Evolutionary conservation across 1,140 invertebrate genomes (phyloP).

Genomic region (Tetramorium alpestre): DNA sequence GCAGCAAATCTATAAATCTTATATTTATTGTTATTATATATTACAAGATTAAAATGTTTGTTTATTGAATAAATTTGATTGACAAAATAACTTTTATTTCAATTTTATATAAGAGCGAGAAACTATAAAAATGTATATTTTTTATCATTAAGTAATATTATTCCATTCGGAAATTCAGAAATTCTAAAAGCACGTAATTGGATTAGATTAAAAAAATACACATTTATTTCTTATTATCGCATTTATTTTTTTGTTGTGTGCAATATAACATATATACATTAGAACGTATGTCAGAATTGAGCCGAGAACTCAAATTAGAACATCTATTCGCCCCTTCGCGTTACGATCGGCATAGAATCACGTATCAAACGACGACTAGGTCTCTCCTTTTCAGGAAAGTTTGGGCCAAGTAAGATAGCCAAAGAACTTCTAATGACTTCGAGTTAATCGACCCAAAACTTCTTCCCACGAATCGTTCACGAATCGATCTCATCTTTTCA

Average conservation of each 20-base stretch:
- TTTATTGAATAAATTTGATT: too few species aligned
- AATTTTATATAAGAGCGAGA: too few species aligned
- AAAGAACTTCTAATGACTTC: slow-evolving; percentile 68
- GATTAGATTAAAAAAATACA: too few species aligned
- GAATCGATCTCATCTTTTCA: slow-evolving; percentile 66
- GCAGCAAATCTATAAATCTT: not conserved
- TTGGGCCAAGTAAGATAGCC: slow-evolving; percentile 27
- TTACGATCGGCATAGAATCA: slow-evolving; percentile 27
- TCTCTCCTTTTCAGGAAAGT: not conserved
- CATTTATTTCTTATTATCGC: not conserved
- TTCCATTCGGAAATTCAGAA: not conserved
- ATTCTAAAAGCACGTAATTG: not conserved
- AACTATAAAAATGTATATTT: not conserved
- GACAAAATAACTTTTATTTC: too few species aligned
- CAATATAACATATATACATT: not conserved
- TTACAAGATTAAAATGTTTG: not conserved
- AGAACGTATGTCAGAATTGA: slow-evolving; percentile 35
- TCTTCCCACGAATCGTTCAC: slow-evolving; percentile 22
- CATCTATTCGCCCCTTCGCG: slow-evolving; percentile 8
- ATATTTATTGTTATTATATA: not conserved
- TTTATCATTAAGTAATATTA: not conserved
- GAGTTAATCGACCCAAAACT: slow-evolving; percentile 37
- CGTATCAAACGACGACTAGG: slow-evolving; percentile 38
- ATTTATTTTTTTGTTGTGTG: not conserved
- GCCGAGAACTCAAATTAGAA: slow-evolving; percentile 52